Conservation (phyloP, 2,888 invertebrate genomes). For the Lypha dubia region DNA sequence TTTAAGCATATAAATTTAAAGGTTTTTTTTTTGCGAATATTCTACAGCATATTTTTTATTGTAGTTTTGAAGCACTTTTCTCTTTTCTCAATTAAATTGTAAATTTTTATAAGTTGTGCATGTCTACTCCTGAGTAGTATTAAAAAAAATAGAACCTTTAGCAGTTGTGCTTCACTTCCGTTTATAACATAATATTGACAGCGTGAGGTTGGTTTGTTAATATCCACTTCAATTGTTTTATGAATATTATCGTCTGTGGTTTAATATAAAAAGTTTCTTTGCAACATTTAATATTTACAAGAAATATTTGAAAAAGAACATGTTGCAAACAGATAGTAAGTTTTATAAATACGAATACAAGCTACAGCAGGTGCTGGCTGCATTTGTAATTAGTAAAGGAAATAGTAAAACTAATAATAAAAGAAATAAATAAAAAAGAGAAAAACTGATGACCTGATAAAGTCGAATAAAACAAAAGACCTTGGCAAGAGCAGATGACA, state of each 20-base stretch:
- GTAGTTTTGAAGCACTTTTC: not conserved
- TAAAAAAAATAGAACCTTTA: not conserved
- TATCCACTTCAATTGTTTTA: slow-evolving; percentile 39
- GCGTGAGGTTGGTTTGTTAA: slow-evolving; percentile 19
- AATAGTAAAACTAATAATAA: slow-evolving; percentile 38
- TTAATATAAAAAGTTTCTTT: slow-evolving; percentile 44
- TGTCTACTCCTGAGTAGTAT: not conserved
- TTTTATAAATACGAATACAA: slow-evolving; percentile 10
- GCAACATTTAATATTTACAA: slow-evolving; percentile 20
- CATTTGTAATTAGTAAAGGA: slow-evolving; percentile 68
- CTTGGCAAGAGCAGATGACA: slow-evolving; percentile 37
- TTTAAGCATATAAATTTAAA: too few species aligned
- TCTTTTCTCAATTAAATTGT: slow-evolving; percentile 10
- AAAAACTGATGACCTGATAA: slow-evolving; percentile 32
- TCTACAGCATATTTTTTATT: not conserved
- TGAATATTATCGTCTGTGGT: slow-evolving; percentile 40
- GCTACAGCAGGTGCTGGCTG: slow-evolving; percentile 72
- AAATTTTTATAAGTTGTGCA: slow-evolving; percentile 20
- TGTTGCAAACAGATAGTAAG: slow-evolving; percentile 12
- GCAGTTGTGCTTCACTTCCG: slow-evolving; percentile 50
- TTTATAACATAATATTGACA: slow-evolving; percentile 21
- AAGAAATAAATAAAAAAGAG: slow-evolving; percentile 15
- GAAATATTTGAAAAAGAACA: slow-evolving; percentile 41
- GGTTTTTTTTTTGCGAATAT: too few species aligned
- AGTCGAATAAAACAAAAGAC: slow-evolving; percentile 16